Conservation (phyloP, 2,888 invertebrate species). For the Eristalis pertinax region DNA sequence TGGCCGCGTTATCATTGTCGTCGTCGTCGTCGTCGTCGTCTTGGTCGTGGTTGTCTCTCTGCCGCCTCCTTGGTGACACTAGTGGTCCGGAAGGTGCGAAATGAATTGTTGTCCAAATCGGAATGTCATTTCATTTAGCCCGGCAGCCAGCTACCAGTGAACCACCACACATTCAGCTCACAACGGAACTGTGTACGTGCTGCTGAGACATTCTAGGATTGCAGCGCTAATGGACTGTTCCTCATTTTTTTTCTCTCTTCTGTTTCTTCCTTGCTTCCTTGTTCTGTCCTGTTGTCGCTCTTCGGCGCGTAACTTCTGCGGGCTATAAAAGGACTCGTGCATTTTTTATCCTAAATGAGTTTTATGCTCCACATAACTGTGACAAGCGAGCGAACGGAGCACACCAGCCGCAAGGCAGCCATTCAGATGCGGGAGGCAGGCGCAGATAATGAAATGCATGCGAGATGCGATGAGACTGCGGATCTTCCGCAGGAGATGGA, state of each 20-base stretch:
- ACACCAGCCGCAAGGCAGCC: conserved; percentile 16
- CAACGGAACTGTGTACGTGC: conserved; percentile 33
- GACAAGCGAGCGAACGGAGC: conserved; percentile 50
- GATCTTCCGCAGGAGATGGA: conserved; percentile 65
- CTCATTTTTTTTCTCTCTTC: conserved; percentile 10
- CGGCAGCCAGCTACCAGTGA: conserved; percentile 25
- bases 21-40: too few relatives aligned
- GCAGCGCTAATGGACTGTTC: conserved; percentile 60
- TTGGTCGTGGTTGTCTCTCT: neutral
- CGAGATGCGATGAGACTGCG: conserved; percentile 9
- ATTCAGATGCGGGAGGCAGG: neutral
- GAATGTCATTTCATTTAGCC: conserved; percentile 65
- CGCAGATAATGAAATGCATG: conserved; percentile 64
- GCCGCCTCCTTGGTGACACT: conserved; percentile 41
- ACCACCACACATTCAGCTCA: neutral
- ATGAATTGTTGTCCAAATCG: conserved; percentile 62
- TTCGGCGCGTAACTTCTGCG: conserved; percentile 8
- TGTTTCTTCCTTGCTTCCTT: neutral
- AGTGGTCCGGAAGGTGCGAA: conserved; percentile 57
- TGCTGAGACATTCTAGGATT: conserved; percentile 50
- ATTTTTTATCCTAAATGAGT: conserved; percentile 71
- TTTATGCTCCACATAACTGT: conserved; percentile 68
- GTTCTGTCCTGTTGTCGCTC: neutral
- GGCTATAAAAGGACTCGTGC: conserved; percentile 70
- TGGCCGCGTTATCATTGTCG: neutral